Percentiles rank a stretch among this genome's conserved stretches.
phyloP scores from a whole-genome alignment of 2,113 vertebrate genomes.

The Bubalus kerabau region DNA sequence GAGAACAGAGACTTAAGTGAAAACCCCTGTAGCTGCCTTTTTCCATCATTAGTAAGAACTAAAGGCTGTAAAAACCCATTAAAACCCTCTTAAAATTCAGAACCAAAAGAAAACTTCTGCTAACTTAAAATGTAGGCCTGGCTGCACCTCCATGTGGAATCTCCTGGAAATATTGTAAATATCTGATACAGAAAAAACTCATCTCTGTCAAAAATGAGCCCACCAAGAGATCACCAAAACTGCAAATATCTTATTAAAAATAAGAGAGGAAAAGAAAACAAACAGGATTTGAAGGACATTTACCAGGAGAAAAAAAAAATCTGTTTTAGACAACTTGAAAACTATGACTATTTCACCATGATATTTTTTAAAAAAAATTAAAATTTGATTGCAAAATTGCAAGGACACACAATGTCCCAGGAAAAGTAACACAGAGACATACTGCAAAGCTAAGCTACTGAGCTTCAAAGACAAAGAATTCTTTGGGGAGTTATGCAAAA shows the following conservation, averaged over 20 bases:
- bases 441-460: slow-evolving; percentile 1
- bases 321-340: background rate
- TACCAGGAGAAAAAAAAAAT: background rate
- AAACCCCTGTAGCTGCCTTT: background rate
- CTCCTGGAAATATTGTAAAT: background rate
- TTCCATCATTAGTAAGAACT: background rate
- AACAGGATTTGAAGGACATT: background rate
- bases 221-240: background rate
- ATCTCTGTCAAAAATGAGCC: background rate
- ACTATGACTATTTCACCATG: background rate
- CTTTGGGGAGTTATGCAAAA: slow-evolving; percentile 6
- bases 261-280: background rate
- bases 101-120: background rate
- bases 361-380: background rate
- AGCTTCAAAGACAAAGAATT: slow-evolving; percentile 47
- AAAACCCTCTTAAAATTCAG: background rate
- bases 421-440: background rate
- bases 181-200: background rate
- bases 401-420: background rate
- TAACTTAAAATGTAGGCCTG: background rate
- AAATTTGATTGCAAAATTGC: slow-evolving; percentile 5
- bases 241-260: background rate
- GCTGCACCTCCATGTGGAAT: background rate
- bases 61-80: background rate
- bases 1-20: background rate